phyloP scores from a whole-genome alignment of 2,797 vertebrate genomes.

The Lateolabrax maculatus region DNA sequence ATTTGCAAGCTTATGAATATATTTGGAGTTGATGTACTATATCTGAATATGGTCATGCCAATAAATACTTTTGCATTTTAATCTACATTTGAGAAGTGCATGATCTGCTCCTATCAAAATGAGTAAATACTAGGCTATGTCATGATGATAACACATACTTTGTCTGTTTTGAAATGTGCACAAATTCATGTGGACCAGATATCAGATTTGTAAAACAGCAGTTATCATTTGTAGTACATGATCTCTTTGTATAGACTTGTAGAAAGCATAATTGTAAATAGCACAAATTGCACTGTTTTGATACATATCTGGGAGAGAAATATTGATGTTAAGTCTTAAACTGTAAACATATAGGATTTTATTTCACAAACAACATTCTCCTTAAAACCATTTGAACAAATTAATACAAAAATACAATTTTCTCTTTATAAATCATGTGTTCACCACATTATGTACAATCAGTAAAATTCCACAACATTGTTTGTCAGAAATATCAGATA shows the following conservation, averaged over 20 bases:
- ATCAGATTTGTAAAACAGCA: not conserved
- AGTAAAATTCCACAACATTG: conserved; percentile 24
- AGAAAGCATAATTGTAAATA: not conserved
- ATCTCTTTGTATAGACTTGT: not conserved
- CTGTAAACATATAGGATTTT: conserved; percentile 56
- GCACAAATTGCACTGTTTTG: not conserved
- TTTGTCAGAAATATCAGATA: conserved; percentile 41
- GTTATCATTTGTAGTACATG: not conserved
- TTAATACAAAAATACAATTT: conserved; percentile 68
- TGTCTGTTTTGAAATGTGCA: not conserved
- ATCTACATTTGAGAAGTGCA: not conserved
- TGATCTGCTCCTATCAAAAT: not conserved
- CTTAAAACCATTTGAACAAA: conserved; percentile 54
- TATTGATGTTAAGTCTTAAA: not conserved
- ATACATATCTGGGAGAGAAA: not conserved
- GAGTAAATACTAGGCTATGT: not conserved
- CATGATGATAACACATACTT: not conserved
- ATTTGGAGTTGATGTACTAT: not conserved
- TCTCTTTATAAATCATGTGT: conserved; percentile 18
- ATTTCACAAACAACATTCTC: conserved; percentile 58
- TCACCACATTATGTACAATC: conserved; percentile 51
- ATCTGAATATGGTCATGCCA: too few relatives aligned
- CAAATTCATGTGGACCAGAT: not conserved
- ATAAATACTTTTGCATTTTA: not conserved
- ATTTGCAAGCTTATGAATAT: not conserved